Conservation (phyloP, 2,113 vertebrate species). For the Ceyx margarethae region DNA sequence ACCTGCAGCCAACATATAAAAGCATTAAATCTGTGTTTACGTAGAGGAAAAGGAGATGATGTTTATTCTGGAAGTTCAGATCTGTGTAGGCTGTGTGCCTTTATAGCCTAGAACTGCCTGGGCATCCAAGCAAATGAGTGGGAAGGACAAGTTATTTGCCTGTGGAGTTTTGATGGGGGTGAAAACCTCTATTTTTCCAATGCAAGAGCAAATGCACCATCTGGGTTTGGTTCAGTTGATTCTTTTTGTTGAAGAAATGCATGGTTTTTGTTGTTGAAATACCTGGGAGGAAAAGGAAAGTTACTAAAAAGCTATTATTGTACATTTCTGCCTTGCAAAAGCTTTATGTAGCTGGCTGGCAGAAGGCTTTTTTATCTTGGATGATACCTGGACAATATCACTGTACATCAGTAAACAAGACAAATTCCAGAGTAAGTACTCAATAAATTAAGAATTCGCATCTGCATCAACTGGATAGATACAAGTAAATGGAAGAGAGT, state of each 20-base stretch:
- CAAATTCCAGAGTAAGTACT: background rate
- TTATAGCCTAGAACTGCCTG: background rate
- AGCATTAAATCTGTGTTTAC: constrained; percentile 13
- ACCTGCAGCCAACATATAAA: background rate
- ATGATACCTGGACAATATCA: background rate
- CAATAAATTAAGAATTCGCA: background rate
- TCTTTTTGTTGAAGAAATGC: background rate
- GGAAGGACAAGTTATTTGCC: background rate
- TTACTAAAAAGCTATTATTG: background rate
- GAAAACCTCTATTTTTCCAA: background rate
- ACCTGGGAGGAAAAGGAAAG: background rate
- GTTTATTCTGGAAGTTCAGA: background rate
- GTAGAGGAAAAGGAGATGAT: background rate
- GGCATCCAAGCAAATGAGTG: background rate
- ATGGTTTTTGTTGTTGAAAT: background rate
- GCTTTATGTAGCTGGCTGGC: accelerated
- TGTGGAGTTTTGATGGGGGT: background rate
- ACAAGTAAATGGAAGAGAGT: background rate
- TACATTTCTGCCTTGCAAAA: background rate
- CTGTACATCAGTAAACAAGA: background rate
- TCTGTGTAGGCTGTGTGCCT: background rate
- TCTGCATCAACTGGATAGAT: background rate
- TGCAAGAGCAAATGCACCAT: background rate
- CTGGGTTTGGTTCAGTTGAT: background rate
- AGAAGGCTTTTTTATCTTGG: background rate